Base-by-base conservation (phyloP, 2,797 vertebrate species). In the Cyclura pinguis region DNA sequence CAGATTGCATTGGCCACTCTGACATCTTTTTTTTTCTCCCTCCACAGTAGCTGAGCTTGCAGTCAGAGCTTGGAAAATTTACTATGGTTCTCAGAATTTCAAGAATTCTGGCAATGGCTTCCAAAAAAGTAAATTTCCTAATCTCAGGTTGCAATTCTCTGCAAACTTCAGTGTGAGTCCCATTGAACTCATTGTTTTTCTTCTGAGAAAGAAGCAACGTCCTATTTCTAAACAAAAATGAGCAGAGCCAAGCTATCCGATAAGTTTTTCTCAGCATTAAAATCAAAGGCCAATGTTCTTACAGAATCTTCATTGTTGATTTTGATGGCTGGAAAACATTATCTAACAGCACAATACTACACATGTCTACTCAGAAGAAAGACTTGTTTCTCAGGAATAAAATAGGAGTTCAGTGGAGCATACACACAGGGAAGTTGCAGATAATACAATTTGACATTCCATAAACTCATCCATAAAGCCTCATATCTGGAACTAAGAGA, bases 391-490 rank as follows among this genome's bases (percentile, higher is more conserved):
- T n/a, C 32, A n/a, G 4, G 8, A n/a, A 1, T 73, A 73, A 73
- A 73, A 73, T 73, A n/a, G 32, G 69, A 38, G 35, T 74, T 74
- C n/a, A 74, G 73, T 74, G 35, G n/a, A 35, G 35, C 18, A 18
- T 74, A 74, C 18, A 18, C 73, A 38, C 18, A 20, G n/a, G 14
- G 29, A 74, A 74, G 35, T 47, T 35, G 22, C 64, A 88, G 88
- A 90, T 95, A 96, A 96, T 94, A 76, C 14, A 85, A 92, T 55
- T 89, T 95, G 94, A 95, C 92, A 91, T 91, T 90, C 90, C 89
- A 91, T 94, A 93, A 95, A 95, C 84, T 88, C 2, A 0, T 90
- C 84, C 90, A 88, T 93, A 93, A 96, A 64, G 80, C 69, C 90
- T 92, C 90, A 77, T 42, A 80, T 92, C 73, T 67, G 85, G 0